Evolutionary conservation across 2,113 vertebrate species (phyloP).

Genomic region (Coturnix japonica): DNA sequence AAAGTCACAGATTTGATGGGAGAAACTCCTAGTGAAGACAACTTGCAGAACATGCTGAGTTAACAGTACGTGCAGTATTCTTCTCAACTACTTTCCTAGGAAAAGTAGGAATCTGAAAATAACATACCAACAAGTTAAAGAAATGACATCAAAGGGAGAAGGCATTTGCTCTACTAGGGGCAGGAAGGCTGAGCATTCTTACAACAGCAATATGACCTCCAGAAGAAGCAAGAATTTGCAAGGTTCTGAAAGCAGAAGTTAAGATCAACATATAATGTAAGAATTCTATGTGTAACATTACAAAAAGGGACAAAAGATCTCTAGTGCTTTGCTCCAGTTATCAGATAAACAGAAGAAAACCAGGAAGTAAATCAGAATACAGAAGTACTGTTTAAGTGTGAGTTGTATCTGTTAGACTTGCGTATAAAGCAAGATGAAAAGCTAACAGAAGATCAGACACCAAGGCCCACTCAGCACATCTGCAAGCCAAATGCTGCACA

Average conservation of each 20-base stretch:
- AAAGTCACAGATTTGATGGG: not conserved
- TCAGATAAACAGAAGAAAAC: slow-evolving; percentile 1
- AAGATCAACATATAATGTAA: not conserved
- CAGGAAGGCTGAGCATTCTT: not conserved
- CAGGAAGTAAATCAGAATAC: not conserved
- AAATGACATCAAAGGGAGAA: not conserved
- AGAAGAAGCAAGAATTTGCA: not conserved
- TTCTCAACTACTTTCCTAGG: not conserved
- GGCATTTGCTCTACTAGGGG: not conserved
- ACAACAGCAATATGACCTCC: not conserved
- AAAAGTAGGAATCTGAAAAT: not conserved
- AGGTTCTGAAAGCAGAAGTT: not conserved
- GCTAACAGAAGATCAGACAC: not conserved
- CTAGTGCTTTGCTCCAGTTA: not conserved
- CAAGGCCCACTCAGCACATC: slow-evolving; percentile 36
- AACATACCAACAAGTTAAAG: not conserved
- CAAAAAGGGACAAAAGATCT: not conserved
- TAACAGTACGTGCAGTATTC: slow-evolving; percentile 27
- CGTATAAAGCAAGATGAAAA: slow-evolving; percentile 14
- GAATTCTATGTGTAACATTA: not conserved
- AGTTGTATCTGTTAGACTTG: not conserved
- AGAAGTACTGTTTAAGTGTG: not conserved
- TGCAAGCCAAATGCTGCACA: slow-evolving; percentile 46
- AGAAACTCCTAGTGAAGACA: not conserved
- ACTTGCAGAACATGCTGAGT: slow-evolving; percentile 29